Conservation (phyloP, 1,140 invertebrate genomes). For the Drosophila mojavensis region DNA sequence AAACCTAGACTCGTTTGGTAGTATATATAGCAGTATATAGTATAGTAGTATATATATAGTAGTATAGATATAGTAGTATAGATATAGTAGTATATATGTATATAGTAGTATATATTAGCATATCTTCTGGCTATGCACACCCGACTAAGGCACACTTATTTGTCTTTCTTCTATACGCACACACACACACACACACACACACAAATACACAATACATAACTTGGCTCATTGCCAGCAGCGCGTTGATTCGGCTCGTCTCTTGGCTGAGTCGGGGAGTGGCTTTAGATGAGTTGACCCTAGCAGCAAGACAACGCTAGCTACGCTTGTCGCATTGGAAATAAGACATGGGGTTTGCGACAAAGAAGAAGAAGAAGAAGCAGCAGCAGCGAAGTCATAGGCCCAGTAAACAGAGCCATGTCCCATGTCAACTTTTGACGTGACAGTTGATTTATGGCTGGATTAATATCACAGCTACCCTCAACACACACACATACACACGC, state of each 20-base stretch:
- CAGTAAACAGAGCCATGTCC: constrained; percentile 5
- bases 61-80: no score
- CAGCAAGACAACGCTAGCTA: constrained; percentile 14
- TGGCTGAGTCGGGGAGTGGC: not conserved
- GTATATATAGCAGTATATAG: no score
- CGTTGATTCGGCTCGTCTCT: constrained; percentile 1
- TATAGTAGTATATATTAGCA: no score
- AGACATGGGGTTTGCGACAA: constrained; percentile 1
- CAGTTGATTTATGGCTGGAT: constrained; percentile 64
- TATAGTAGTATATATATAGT: no score
- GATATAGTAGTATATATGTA: no score
- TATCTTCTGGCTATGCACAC: no score
- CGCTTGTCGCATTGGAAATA: constrained; percentile 14
- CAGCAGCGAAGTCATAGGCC: constrained; percentile 4
- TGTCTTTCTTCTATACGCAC: not conserved
- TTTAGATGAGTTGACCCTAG: constrained; percentile 32
- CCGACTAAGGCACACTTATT: not conserved
- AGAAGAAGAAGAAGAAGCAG: not conserved
- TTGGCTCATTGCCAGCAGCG: constrained; percentile 45
- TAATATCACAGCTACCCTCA: constrained; percentile 59
- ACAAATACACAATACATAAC: constrained; percentile 1
- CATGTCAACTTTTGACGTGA: constrained; percentile 60
- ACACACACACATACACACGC: not conserved
- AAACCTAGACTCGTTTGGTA: no score
- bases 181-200: no score